Evolutionary conservation across 2,888 invertebrate species (phyloP).

Genomic region (Petrophora chlorosata): DNA sequence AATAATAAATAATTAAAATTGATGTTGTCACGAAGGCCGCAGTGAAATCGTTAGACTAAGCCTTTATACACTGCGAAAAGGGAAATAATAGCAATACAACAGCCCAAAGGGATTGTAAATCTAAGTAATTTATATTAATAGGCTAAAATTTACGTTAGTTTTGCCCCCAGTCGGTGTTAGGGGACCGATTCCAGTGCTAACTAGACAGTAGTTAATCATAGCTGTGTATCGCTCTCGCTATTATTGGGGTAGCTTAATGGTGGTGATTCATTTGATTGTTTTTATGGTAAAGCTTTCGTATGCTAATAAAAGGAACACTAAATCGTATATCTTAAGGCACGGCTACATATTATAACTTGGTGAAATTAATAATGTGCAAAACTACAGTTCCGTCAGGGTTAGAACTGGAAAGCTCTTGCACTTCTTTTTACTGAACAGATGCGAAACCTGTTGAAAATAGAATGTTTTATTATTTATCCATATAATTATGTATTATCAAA

Average conservation of each 20-base stretch:
- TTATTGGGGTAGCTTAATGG: constrained; percentile 30
- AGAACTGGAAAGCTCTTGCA: too few species aligned
- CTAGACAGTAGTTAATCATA: constrained; percentile 65
- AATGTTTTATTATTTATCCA: too few species aligned
- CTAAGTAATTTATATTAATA: constrained; percentile 80
- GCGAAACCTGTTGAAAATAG: too few species aligned
- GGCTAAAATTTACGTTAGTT: constrained; percentile 72
- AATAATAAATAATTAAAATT: constrained; percentile 66
- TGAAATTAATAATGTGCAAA: too few species aligned
- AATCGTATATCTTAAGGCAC: constrained; percentile 6
- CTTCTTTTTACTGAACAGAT: too few species aligned
- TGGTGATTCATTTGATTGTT: constrained; percentile 23
- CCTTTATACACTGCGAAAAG: constrained; percentile 55
- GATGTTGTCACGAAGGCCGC: constrained; percentile 54
- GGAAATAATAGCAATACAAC: constrained; percentile 70
- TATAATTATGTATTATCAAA: too few species aligned
- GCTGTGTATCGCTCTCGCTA: constrained; percentile 38
- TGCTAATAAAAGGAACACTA: constrained; percentile 15
- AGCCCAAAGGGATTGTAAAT: constrained; percentile 75
- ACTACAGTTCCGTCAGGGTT: too few species aligned
- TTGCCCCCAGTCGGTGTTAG: constrained; percentile 62
- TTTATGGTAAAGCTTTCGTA: constrained; percentile 7
- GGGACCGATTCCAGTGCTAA: constrained; percentile 69
- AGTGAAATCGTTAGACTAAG: constrained; percentile 55
- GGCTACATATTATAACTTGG: too few species aligned